Evolutionary conservation across 2,797 vertebrate species (phyloP).

Genomic region (Buphagus erythrorhynchus): DNA sequence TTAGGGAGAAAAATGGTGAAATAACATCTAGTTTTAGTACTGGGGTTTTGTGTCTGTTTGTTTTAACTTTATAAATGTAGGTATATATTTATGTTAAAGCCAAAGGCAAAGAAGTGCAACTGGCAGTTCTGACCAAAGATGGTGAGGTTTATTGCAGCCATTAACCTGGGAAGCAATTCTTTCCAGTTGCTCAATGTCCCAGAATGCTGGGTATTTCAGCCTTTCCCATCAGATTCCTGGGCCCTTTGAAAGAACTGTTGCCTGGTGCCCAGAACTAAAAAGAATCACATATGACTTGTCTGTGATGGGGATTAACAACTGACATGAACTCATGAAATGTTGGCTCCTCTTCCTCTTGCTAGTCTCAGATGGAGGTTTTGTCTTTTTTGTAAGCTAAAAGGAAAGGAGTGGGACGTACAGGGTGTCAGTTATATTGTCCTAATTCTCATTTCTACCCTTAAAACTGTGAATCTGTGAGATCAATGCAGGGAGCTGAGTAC

Average conservation of each 20-base stretch:
- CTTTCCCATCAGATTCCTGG: not conserved
- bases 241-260: not conserved
- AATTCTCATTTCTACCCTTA: not conserved
- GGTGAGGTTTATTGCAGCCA: not conserved
- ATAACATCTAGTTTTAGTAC: not conserved
- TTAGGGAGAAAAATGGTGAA: not conserved
- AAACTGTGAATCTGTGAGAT: not conserved
- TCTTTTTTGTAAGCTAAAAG: not conserved
- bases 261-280: not conserved
- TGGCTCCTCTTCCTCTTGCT: not conserved
- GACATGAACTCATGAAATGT: not conserved
- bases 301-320: not conserved
- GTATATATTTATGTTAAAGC: constrained; percentile 39
- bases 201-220: not conserved
- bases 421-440: not conserved
- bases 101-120: not conserved
- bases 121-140: constrained; percentile 37
- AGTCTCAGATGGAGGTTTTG: not conserved
- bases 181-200: not conserved
- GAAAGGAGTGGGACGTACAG: not conserved
- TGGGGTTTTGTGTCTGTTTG: not conserved
- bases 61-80: constrained; percentile 16
- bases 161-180: not conserved
- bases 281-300: not conserved
- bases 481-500: not conserved